Conservation (phyloP, 2,888 invertebrate genomes). For the Pecten maximus region DNA sequence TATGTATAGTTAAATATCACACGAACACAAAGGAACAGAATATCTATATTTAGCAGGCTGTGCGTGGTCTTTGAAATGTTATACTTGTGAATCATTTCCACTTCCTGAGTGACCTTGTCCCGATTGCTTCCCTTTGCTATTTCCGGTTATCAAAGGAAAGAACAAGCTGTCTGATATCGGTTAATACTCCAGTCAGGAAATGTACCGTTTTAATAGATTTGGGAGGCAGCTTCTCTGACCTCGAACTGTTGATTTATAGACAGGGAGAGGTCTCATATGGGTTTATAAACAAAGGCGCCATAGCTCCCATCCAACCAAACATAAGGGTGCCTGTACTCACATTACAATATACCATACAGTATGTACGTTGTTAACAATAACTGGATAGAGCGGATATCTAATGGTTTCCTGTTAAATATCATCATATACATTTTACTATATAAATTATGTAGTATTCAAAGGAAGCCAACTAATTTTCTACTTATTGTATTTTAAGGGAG, state of each 20-base stretch:
- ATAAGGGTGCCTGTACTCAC: too few relatives aligned
- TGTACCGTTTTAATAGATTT: not conserved
- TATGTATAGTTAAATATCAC: not conserved
- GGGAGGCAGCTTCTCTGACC: not conserved
- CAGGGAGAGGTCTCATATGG: not conserved
- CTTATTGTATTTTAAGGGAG: too few relatives aligned
- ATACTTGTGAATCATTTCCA: constrained; percentile 7
- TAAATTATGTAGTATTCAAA: too few relatives aligned
- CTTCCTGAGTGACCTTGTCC: not conserved
- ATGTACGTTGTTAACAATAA: too few relatives aligned
- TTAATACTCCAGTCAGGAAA: not conserved
- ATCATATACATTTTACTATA: too few relatives aligned
- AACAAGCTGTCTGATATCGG: not conserved
- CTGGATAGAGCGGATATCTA: too few relatives aligned
- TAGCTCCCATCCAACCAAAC: not conserved
- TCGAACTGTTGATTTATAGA: not conserved
- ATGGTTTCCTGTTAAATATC: too few relatives aligned
- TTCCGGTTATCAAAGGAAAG: not conserved
- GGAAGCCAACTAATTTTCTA: too few relatives aligned
- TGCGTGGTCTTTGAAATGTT: not conserved
- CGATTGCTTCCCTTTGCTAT: not conserved
- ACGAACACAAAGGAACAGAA: not conserved
- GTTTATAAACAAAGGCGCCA: not conserved
- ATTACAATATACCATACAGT: too few relatives aligned
- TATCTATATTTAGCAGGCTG: not conserved